Evolutionary conservation across 2,888 invertebrate species (phyloP), one percentile per base, ranked within the genome.

Genomic region (Stegophylla sp.): DNA sequence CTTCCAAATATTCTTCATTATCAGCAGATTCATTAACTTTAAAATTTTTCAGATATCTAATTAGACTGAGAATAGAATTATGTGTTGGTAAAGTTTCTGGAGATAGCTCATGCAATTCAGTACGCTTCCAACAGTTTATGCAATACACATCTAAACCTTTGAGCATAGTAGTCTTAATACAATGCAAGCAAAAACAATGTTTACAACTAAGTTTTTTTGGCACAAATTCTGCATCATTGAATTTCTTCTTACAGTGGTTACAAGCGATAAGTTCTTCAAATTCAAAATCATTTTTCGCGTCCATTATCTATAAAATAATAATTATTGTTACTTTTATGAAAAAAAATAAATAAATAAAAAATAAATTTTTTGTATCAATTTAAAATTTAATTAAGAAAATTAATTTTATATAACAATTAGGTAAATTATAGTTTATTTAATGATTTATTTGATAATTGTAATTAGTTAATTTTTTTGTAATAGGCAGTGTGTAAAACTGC

Each of bases 111-210:
- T 91, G 91, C 82, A 91, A 87, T 84, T 91, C 91, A 82, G 92
- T 92, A 84, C 90, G 89, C 86, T 92, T 92, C 91, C 92, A 92
- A 87, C 92, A 93, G 86, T 92, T 91, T 83, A 90, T 89, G 86
- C 92, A 93, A 86, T 90, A 90, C 84, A 92, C 87, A 86, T 91
- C 92, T 73, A 83, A 84, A 41, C 90, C 92, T 86, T 91, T 91
- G 86, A 90, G 89, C 85, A 92, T 88, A 85, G 89, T 90, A 84
- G 90, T 89, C 85, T 91, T 91, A 86, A 92, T 90, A 87, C 92
- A 93, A 86, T 91, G 90, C 86, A 92, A 88, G 86, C 93, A 93
- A 87, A 92, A 92, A 87, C 92, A 91, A 86, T 93, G 93, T 86
- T 92, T 91, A 88, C 93, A 93, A 84, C 91, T 90, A 84, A 93